These are phyloP conservation scores for Rhinella marina DNA, from an alignment of 2,797 vertebrate genomes.

Conservation along the genomic window DNA sequence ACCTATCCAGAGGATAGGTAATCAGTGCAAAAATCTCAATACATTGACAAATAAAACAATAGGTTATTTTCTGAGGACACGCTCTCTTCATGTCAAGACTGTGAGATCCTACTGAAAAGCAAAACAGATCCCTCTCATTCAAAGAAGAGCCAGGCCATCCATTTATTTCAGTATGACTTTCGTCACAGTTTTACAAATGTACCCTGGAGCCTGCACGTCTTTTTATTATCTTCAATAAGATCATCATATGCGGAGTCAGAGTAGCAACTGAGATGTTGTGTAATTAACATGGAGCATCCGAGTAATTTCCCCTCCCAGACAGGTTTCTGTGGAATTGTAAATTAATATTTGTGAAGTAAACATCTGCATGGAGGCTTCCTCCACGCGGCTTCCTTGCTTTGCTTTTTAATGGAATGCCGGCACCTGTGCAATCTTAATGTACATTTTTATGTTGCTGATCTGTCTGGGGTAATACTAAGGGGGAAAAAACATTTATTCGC, in stretches of 20 bases:
- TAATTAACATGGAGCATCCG: constrained; percentile 23
- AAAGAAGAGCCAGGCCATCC: too few species aligned
- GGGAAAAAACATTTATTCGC: background rate
- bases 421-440: constrained; percentile 35
- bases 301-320: background rate
- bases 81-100: background rate
- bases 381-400: background rate
- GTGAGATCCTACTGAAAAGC: background rate
- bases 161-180: background rate
- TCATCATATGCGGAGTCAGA: background rate
- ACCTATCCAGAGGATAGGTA: too few species aligned
- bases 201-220: background rate
- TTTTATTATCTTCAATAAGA: constrained; percentile 7
- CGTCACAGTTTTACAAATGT: background rate
- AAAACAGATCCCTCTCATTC: background rate
- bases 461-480: background rate
- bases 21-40: too few species aligned
- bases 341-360: constrained; percentile 24
- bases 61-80: too few species aligned
- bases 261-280: background rate
- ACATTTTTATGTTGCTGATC: constrained; percentile 1
- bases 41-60: too few species aligned
- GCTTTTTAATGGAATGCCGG: background rate
- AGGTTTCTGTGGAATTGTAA: constrained; percentile 7
- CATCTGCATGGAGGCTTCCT: constrained; percentile 17